phyloP scores from a whole-genome alignment of 1,140 invertebrate genomes.

The Orchestia grillus region DNA sequence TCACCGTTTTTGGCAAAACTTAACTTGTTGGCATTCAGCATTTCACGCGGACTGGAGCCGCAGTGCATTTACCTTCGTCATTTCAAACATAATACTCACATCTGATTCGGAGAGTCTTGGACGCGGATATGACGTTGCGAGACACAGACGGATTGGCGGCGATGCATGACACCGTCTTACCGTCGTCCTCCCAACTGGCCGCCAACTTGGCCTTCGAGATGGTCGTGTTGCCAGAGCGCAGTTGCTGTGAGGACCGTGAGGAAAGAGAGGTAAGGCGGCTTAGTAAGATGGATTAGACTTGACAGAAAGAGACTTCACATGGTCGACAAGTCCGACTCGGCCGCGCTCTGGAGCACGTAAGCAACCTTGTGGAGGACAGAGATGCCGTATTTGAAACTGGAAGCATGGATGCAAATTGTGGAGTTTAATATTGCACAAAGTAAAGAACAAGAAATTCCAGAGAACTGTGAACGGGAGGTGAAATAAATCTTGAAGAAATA shows the following conservation, averaged over 20 bases:
- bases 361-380: not conserved
- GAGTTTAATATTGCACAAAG: not conserved
- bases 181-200: slow-evolving; percentile 17
- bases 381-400: not conserved
- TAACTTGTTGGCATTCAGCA: not conserved
- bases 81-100: not conserved
- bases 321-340: not conserved
- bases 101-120: not conserved
- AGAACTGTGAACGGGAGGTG: not conserved
- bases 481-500: not conserved
- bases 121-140: not conserved
- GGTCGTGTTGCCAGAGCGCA: not conserved
- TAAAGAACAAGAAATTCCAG: not conserved
- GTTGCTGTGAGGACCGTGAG: not conserved
- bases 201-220: not conserved
- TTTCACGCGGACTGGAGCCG: not conserved
- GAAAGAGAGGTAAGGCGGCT: slow-evolving; percentile 15
- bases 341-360: not conserved
- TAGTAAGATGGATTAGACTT: not conserved
- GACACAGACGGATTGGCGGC: not conserved
- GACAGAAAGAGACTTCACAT: not conserved
- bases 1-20: no score
- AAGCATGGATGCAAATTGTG: not conserved
- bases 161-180: not conserved
- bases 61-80: no score